Base-by-base conservation (phyloP, 2,888 invertebrate species). In the Smittia sp. region DNA sequence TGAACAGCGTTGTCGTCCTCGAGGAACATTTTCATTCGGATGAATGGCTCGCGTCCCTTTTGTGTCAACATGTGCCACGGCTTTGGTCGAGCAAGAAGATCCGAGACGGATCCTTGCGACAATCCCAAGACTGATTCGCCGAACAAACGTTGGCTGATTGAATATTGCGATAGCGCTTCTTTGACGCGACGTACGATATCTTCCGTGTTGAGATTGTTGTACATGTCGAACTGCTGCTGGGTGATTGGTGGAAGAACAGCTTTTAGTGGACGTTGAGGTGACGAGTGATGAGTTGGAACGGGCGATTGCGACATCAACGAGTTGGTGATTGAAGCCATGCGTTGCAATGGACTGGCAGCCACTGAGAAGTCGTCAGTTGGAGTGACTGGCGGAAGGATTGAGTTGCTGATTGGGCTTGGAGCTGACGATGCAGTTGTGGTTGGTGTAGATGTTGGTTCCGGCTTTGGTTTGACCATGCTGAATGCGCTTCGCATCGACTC, bases 21-120 rank as follows among this genome's bases (percentile, higher is more conserved):
- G 77, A 98, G 85, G 83, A 98, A 98, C 91, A 97, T 94, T 82
- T 96, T 95, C 97, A 98, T 98, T 75, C 97, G 86, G 76, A 98
- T 97, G 84, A 97, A 98, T 0, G 97, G 98, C 80, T 98, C 97
- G 25, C 97, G 87, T 1, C 96, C 96, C 82, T 97, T 97, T 80
- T 94, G 95, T 13, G 99, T 99, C 68, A 99, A 86, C 96, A 98
- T 97, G 80, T 96, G 95, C 99, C 98, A 99, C 0, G 98, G 96
- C 81, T 99, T 99, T 39, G 99, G 99, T 70, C 99, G 85, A 24
- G 98, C 98, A 76, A 99, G 85, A 54, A 99, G 86, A 82, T 99
- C 99, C 65, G 97, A 98, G 0, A 99, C 99, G 2, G 96, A 96
- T 41, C 99, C 99, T 82, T 97, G 97, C 1, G 96, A 96, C 72